Percentiles rank a stretch among this genome's conserved stretches.
Conservation (phyloP, 2,113 vertebrate genomes). For the Neoarius graeffei region DNA sequence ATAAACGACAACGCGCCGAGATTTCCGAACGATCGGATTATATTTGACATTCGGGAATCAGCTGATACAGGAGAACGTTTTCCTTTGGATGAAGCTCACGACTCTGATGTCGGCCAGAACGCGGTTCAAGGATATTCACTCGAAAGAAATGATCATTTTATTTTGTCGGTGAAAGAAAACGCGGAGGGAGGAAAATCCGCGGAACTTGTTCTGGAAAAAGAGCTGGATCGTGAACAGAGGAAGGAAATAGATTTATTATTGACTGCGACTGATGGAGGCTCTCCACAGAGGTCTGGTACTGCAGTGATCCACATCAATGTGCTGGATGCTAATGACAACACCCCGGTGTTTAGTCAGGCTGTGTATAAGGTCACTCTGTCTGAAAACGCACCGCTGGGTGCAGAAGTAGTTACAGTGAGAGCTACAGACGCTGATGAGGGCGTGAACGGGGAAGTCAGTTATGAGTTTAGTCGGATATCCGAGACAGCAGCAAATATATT, state of each 20-base stretch:
- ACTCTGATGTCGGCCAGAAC: too few relatives aligned
- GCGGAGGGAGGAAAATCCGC: too few relatives aligned
- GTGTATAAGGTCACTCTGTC: background rate
- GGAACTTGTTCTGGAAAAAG: too few relatives aligned
- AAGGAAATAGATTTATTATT: too few relatives aligned
- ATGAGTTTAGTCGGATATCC: background rate
- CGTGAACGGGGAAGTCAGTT: background rate
- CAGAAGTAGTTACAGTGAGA: constrained; percentile 1
- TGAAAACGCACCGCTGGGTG: background rate
- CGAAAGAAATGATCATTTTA: too few relatives aligned
- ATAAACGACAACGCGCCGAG: constrained; percentile 77
- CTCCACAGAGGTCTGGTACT: background rate
- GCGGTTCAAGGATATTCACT: too few relatives aligned
- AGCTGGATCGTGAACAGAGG: too few relatives aligned
- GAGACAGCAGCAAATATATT: background rate
- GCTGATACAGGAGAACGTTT: constrained; percentile 63
- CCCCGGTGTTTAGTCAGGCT: background rate
- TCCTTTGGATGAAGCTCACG: constrained; percentile 62
- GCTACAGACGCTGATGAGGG: constrained; percentile 2
- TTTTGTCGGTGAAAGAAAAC: too few relatives aligned
- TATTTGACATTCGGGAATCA: constrained; percentile 68
- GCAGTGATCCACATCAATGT: background rate
- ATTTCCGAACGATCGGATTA: too few relatives aligned
- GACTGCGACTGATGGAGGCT: too few relatives aligned
- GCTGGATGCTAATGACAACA: constrained; percentile 11